A percentile compares a stretch with the other conserved stretches of the same genome.
phyloP scores from a whole-genome alignment of 2,113 vertebrate species.

The Notiomystis cincta region DNA sequence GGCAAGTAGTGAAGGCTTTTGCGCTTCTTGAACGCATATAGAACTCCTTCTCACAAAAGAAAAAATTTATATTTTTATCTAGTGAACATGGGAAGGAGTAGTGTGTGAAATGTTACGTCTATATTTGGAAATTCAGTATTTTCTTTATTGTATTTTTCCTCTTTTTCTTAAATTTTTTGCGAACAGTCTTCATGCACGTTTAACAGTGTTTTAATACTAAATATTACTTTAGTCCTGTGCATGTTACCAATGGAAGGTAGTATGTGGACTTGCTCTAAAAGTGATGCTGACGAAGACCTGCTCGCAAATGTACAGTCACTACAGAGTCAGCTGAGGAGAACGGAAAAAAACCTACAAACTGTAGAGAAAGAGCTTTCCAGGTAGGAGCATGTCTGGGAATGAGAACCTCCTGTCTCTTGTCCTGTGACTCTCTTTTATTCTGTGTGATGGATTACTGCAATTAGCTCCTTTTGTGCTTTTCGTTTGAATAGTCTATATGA shows the following conservation, averaged over 20 bases:
- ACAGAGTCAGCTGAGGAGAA: slow-evolving; percentile 71
- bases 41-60: background rate
- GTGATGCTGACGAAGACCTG: slow-evolving; percentile 57
- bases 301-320: slow-evolving; percentile 70
- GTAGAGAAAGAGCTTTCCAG: slow-evolving; percentile 72
- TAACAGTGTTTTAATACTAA: background rate
- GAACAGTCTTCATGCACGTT: fast-evolving
- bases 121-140: background rate
- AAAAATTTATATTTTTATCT: background rate
- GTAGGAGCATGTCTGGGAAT: slow-evolving; percentile 10
- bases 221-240: background rate
- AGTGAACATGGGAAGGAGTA: background rate
- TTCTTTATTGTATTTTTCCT: background rate
- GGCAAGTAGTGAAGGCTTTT: background rate
- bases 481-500: background rate
- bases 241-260: slow-evolving; percentile 20
- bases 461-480: background rate
- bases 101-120: background rate
- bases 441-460: background rate
- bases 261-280: slow-evolving; percentile 11
- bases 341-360: slow-evolving; percentile 71
- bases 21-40: fast-evolving
- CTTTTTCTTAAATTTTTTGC: background rate
- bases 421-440: background rate
- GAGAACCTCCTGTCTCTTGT: background rate